Conservation (phyloP, 2,113 vertebrate species). For the Pomatostomus ruficeps region DNA sequence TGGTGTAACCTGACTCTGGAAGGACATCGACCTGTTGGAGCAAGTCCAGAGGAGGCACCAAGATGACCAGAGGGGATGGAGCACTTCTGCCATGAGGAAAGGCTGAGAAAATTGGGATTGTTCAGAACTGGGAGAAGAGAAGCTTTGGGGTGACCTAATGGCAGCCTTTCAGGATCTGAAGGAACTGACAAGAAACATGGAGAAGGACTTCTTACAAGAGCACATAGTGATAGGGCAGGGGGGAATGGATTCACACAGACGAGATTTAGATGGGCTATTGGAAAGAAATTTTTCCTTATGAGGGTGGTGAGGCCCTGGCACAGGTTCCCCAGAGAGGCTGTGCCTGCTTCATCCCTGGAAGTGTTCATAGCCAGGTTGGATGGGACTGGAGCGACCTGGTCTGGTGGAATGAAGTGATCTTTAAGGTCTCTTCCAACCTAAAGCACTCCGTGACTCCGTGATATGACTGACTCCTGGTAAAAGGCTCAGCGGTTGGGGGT, state of each 20-base stretch:
- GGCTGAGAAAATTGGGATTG: background rate
- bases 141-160: background rate
- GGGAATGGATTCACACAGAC: background rate
- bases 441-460: background rate
- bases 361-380: background rate
- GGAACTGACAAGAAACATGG: accelerated
- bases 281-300: background rate
- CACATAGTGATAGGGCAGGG: background rate
- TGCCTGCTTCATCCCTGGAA: background rate
- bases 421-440: background rate
- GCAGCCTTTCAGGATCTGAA: background rate
- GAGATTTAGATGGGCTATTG: background rate
- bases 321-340: background rate
- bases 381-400: no score
- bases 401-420: accelerated
- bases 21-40: background rate
- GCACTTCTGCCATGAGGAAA: background rate
- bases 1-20: background rate
- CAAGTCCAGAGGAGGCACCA: background rate
- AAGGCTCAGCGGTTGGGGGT: background rate
- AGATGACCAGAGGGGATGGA: background rate
- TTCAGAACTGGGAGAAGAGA: background rate
- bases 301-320: background rate
- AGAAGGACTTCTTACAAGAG: background rate
- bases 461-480: background rate